phyloP scores from a whole-genome alignment of 2,113 vertebrate genomes.

The Butorides virescens region DNA sequence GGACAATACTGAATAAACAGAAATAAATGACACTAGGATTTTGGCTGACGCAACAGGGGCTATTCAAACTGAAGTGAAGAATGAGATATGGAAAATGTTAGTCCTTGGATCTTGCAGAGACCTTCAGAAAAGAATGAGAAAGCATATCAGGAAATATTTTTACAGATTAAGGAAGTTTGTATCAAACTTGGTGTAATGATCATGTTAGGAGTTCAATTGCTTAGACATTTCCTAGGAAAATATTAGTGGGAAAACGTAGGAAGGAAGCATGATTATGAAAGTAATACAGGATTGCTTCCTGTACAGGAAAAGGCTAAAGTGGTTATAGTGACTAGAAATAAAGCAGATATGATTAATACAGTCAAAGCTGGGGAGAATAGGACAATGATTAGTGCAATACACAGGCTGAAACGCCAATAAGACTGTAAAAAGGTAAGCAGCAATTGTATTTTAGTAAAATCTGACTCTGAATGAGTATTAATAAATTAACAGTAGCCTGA shows the following conservation, averaged over 20 bases:
- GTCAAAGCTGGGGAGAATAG: background rate
- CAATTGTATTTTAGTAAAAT: background rate
- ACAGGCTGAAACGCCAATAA: background rate
- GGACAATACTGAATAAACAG: constrained; percentile 37
- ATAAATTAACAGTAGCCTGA: background rate
- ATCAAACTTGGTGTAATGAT: constrained; percentile 2
- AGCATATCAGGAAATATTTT: constrained; percentile 50
- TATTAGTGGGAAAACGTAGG: constrained; percentile 18
- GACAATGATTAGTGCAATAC: background rate
- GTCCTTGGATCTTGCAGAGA: background rate
- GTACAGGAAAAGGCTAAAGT: background rate
- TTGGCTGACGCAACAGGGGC: constrained; percentile 7
- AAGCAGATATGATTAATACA: background rate
- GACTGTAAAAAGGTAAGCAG: background rate
- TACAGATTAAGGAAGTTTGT: constrained; percentile 50
- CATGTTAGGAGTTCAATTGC: background rate
- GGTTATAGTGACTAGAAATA: background rate
- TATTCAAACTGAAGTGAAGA: constrained; percentile 31
- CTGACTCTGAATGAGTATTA: background rate
- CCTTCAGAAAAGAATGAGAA: constrained; percentile 34
- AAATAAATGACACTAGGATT: constrained; percentile 28
- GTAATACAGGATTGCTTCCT: constrained; percentile 11
- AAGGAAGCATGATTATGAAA: constrained; percentile 23
- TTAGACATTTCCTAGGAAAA: constrained; percentile 37
- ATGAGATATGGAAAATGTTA: constrained; percentile 34